These are phyloP conservation scores for Enteromius treurensis DNA, from an alignment of 2,797 vertebrate genomes.

Conservation along the genomic window DNA sequence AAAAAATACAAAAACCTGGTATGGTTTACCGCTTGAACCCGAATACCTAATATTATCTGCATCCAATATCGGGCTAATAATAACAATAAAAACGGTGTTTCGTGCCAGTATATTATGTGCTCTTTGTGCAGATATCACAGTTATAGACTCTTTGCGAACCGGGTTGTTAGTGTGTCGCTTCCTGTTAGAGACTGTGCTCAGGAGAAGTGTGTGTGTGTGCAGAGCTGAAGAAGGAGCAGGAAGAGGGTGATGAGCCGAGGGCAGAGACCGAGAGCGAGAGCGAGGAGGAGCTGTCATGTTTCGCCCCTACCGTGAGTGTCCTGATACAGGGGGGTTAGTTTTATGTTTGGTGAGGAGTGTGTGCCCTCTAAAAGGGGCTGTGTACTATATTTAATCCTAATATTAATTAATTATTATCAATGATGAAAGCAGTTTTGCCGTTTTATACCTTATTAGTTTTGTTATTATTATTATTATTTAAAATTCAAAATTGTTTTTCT, in stretches of 20 bases:
- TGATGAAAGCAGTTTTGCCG: background rate
- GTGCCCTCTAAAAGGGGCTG: background rate
- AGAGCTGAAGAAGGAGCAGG: slow-evolving; percentile 85
- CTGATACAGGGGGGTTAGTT: background rate
- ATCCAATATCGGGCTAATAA: background rate
- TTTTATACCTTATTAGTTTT: too few relatives aligned
- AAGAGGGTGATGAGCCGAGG: slow-evolving; percentile 87
- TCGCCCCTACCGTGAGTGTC: slow-evolving; percentile 83
- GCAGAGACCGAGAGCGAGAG: slow-evolving; percentile 96
- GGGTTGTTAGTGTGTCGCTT: background rate
- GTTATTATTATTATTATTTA: too few relatives aligned
- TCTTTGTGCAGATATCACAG: background rate
- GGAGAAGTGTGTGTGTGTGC: slow-evolving; percentile 29
- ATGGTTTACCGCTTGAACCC: background rate
- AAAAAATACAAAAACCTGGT: background rate
- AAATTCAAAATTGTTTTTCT: background rate
- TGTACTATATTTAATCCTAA: background rate
- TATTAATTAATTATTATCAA: background rate
- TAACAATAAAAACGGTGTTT: background rate
- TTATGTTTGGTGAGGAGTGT: background rate
- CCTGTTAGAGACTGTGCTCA: background rate
- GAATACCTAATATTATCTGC: background rate
- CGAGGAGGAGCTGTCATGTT: slow-evolving; percentile 92
- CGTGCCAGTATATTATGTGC: background rate
- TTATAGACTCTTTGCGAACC: background rate